Base-by-base conservation (phyloP, 2,113 vertebrate genomes). In the Sinocyclocheilus maitianheensis region DNA sequence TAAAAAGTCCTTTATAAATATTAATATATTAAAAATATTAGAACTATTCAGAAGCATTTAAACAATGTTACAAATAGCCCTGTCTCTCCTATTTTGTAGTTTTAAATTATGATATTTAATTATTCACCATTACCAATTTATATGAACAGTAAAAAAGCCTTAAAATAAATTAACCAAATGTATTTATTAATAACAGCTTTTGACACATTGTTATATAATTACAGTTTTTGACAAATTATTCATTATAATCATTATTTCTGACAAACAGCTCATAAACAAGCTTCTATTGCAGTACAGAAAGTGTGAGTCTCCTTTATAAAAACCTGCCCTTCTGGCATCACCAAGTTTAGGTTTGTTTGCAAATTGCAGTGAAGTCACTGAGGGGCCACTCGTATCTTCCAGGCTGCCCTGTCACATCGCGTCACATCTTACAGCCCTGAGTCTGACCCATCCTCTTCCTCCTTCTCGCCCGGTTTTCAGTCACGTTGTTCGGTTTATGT, bases 391-490 rank as follows among this genome's bases (percentile, higher is more conserved):
- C 82, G 67, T 93, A 71, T 92, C 93, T 92, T 89, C 87, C 26
- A 93, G 91, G 91, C 93, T 87, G 77, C 62, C 30, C 90, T 94
- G 94, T 94, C 94, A 94, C 79, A 91, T 89, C 58, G 8, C 62
- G 92, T 92, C 78, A 18, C 65, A 12, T 84, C 67, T 72, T 43
- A 40, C 80, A 55, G 53, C 5, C 18, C 58, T 83, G 18, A 22
- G 12, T 53, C 60, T n/a, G 11, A 55, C 63, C 37, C 51, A 16
- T 71, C 46, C 43, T 72, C 58, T 18, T 16, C 40, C 37, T 81
- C 62, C 7, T n/a, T 65, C 37, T 24, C 60, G 3, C 58, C 65
- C 40, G 46, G 37, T 60, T 24, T 55, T 78, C 77, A 60, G 51
- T 46, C 37, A 12, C n/a, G 13, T 20, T 46, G 79, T 48, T 65